Conservation (phyloP, 2,797 vertebrate species). For the Lacerta agilis region DNA sequence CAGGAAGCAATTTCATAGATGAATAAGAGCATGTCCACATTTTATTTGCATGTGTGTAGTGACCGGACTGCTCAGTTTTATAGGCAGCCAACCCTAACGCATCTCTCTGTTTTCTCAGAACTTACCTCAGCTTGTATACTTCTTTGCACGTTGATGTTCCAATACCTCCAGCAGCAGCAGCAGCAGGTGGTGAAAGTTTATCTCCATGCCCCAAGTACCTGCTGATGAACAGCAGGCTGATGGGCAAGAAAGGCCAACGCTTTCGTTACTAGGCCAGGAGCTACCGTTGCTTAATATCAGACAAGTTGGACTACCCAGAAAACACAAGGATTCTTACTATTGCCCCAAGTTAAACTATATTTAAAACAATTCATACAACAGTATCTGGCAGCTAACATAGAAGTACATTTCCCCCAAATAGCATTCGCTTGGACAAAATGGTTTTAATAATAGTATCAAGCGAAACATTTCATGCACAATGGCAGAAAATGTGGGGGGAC, state of each 20-base stretch:
- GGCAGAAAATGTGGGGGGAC: accelerated
- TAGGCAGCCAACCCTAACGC: background rate
- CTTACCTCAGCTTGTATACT: background rate
- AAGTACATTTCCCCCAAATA: background rate
- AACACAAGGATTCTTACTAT: background rate
- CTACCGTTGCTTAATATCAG: background rate
- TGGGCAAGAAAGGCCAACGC: background rate
- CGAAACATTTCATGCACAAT: background rate
- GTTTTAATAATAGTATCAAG: background rate
- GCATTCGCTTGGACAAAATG: background rate
- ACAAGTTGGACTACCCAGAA: background rate
- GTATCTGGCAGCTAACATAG: background rate
- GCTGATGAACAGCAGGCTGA: background rate
- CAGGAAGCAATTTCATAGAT: background rate
- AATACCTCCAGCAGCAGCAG: background rate
- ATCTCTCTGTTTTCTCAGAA: background rate
- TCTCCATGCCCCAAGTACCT: background rate
- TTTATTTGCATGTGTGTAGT: background rate
- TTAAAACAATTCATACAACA: background rate
- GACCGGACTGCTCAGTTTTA: background rate
- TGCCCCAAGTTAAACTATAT: background rate
- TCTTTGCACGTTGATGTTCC: background rate
- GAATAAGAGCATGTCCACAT: background rate
- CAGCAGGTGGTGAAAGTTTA: background rate
- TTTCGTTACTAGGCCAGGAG: background rate